Evolutionary conservation across 2,888 invertebrate species (phyloP).

Genomic region (Temnothorax rugatulus): DNA sequence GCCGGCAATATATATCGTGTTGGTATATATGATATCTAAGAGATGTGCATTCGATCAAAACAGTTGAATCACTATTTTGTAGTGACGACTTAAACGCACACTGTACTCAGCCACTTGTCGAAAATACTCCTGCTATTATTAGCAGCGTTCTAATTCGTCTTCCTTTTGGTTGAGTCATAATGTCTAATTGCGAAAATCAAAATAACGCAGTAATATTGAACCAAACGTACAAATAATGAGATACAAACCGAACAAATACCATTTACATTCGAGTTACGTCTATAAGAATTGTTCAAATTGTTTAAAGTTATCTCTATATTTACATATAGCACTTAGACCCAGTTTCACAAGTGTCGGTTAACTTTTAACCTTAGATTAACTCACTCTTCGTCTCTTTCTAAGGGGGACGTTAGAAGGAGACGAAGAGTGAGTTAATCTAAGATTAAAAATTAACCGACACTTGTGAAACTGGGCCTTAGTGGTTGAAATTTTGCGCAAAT

Average conservation of each 20-base stretch:
- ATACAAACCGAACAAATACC: not conserved
- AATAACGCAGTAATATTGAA: slow-evolving; percentile 15
- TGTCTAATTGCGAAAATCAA: slow-evolving; percentile 28
- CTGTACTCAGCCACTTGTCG: slow-evolving; percentile 17
- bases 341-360: too few species aligned
- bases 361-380: too few species aligned
- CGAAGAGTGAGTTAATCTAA: too few species aligned
- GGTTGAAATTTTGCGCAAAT: slow-evolving; percentile 38
- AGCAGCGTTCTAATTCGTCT: slow-evolving; percentile 25
- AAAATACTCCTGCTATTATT: slow-evolving; percentile 35
- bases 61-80: slow-evolving; percentile 6
- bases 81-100: not conserved
- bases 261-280: not conserved
- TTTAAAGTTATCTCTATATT: slow-evolving; percentile 28
- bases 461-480: too few species aligned
- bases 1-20: not conserved
- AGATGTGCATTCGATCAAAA: not conserved
- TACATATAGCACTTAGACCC: not conserved
- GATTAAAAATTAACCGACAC: too few species aligned
- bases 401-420: too few species aligned
- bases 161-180: slow-evolving; percentile 31
- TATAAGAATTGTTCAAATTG: slow-evolving; percentile 29
- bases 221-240: slow-evolving; percentile 2
- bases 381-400: too few species aligned
- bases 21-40: not conserved